Evolutionary conservation across 2,888 invertebrate genomes (phyloP), one percentile per base, ranked within the genome.

Genomic region (Hyles lineata): DNA sequence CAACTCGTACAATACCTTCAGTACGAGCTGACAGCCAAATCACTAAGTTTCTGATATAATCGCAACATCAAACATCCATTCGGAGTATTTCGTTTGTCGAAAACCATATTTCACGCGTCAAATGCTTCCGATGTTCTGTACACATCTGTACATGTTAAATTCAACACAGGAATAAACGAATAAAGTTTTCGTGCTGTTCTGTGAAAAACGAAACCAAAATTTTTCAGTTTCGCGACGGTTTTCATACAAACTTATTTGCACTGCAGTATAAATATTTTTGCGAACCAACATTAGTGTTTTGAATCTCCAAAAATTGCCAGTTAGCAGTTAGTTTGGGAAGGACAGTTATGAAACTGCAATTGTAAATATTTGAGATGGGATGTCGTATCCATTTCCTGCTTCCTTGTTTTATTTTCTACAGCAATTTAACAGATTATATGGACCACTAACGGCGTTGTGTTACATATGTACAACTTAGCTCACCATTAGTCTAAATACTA

Each of bases 21-120:
- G 43, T 15, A 43, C 11, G 43, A 43, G 15, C 43, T 43, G 43
- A 43, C 43, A 43, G 43, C 43, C 43, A 43, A 43, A 43, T n/a
- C 55, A 55, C n/a, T 55, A 6, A 55, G 19, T 55, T 55, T 55
- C 7, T 71, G 50, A 55, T 78, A 75, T 76, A 76, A 74, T 71
- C 69, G 74, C 70, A 72, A 73, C 62, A 50, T 73, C 70, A 43
- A 72, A 75, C 71, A 72, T 76, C 70, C 71, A 74, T 72, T 67
- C 55, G 72, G 70, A 72, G 74, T 75, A 77, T 75, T 77, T 78
- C 67, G 69, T 63, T 73, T 74, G 72, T 76, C 73, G 63, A 70
- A 78, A 76, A 73, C 29, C 55, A 29, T 74, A 73, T 73, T 79
- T 72, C 73, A 75, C 50, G 67, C 21, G 70, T 72, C 76, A 76